Base-by-base conservation (phyloP, 2,888 invertebrate genomes). In the Trachelus tabidus region DNA sequence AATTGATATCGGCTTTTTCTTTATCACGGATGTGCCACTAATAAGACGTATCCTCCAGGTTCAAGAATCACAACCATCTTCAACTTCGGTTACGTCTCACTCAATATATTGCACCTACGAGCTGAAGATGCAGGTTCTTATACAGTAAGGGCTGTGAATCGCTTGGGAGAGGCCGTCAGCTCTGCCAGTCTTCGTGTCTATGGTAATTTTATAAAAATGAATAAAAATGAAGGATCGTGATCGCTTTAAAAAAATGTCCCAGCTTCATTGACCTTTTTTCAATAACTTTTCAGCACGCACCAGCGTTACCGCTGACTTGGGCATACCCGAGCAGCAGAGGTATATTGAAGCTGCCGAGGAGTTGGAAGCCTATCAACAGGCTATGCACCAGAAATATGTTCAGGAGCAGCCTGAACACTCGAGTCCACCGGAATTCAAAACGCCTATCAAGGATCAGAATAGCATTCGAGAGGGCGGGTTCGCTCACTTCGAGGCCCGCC, bases 81-180 rank as follows among this genome's bases (percentile, higher is more conserved):
- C 95, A 99, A 98, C 95, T 98, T 99, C 95, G 98, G 98, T 92
- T 98, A 98, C 94, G 98, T 98, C 94, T 98, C 98, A 93, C 96
- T 99, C 90, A 98, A 98, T 93, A 98, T 99, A 93, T 94, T 98
- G 96, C 98, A 98, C 95, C 96, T 98, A 94, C 96, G 98, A 94
- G 95, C 96, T 94, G 99, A 99, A 95, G 99, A 99, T 95, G 96
- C 97, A 90, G 98, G 98, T 93, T 96, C 96, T 92, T 98, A 98
- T 89, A 97, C 97, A 87, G 97, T 97, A 91, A 95, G 97, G 89
- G 98, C 98, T 93, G 95, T 97, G 85, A 98, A 98, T 92, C 95
- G 96, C 90, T 94, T 96, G 90, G 98, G 98, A 86, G 98, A 98
- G 93, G 97, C 98, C 86, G 94, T 97, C 88, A 97, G 97, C 92